Evolutionary conservation across 2,113 vertebrate genomes (phyloP), one percentile per base, ranked within the genome.

Genomic region (Chaetodon trifascialis): DNA sequence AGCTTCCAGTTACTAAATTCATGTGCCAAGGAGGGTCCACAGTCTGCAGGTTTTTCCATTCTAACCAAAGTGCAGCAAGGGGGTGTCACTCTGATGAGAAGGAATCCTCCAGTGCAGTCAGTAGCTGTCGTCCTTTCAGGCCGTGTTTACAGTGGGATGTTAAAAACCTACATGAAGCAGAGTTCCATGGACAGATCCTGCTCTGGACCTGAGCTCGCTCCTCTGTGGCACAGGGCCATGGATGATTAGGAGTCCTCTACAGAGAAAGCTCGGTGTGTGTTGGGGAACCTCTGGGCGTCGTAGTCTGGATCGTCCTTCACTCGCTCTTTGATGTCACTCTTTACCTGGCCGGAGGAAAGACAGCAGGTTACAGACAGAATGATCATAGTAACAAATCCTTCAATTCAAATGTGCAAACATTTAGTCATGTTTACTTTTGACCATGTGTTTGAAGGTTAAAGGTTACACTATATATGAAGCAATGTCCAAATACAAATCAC

Each of bases 301-400:
- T 95, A 97, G 79, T 96, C 94, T 1, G 96, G 95, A 47, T 97
- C 94, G 6, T 96, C 95, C 58, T 88, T 94, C 51, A 97, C 93
- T 58, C 95, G 91, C 87, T 95, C 95, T 83, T 95, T 95, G 52
- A 97, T 93, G 86, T 97, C 96, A 11, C 87, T 94, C 84, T 94
- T 96, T 21, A 97, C 95, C 96, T 97, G 88, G 4, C 36, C 51
- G 38, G 15, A 7, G 11, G 46, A 64, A 2, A 46, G 14, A 55
- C 14, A 30, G 52, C 14, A 9, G 23, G 5, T 12, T 44, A 44
- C 9, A 40, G 38, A 40, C 3, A 72, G 47, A 63, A 72, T n/a
- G 16, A 44, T n/a, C 46, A 34, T 30, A 19, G 36, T 30, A 30
- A 30, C 30, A 30, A 30, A 30, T 23, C 11, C 54, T 56, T 55